Evolutionary conservation across 2,888 invertebrate species (phyloP), one percentile per base, ranked within the genome.

Genomic region (Rhogogaster chlorosoma): DNA sequence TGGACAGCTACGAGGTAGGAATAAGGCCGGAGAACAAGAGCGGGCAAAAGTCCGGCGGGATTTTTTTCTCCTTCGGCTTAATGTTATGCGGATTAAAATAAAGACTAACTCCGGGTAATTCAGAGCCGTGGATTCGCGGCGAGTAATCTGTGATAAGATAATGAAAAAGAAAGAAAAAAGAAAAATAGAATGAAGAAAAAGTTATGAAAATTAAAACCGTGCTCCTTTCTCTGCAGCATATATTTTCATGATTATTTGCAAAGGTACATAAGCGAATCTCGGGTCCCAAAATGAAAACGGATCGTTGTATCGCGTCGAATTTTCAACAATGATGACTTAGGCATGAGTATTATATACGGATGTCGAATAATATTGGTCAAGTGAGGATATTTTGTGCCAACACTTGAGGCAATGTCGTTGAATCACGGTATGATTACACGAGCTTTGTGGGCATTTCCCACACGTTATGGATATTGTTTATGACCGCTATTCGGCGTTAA

Each of bases 51-150:
- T 67, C 67, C 67, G 32, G 67, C 4, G 12, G 6, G 12, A 15
- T 32, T 67, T 18, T 67, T 2, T 53, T 53, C 53, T 53, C 53
- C 6, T 53, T 26, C 61, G 12, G 61, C 12, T 26, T 61, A 26
- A 61, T 61, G 26, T 61, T 61, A 61, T 22, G 12, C 61, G 61
- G 61, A 26, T 61, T 61, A 61, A 61, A 61, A 61, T 61, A 61
- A 61, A 61, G 61, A 61, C 61, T 3, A 26, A 22, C 61, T 53
- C 61, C 26, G 26, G 9, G 61, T 61, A 61, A 26, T 61, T 26
- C 61, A 10, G 12, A 61, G 61, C 61, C 10, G 26, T 10, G 12
- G 61, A 61, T 26, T 61, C 61, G 10, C 26, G 12, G 3, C 22
- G 26, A 61, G 61, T 61, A 61, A 61, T 61, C 61, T 61, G 3